These are phyloP conservation scores for Orchestia grillus DNA, from an alignment of 1,140 invertebrate species.

Conservation along the genomic window DNA sequence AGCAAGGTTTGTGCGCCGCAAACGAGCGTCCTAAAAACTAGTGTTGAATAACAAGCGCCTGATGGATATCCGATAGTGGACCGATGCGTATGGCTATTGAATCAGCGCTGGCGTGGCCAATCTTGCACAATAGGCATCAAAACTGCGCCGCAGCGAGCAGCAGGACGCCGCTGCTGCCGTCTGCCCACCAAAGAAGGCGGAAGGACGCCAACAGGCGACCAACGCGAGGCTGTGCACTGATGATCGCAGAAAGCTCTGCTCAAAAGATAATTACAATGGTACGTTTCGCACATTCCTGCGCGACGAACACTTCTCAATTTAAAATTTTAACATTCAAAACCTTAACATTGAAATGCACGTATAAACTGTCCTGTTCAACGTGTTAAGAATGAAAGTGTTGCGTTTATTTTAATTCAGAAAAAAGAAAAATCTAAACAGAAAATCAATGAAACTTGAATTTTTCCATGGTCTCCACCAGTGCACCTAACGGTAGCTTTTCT, in stretches of 20 bases:
- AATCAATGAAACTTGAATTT: too few relatives aligned
- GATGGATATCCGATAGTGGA: slow-evolving; percentile 55
- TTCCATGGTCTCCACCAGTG: too few relatives aligned
- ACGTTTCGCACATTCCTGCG: neutral
- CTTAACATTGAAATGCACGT: neutral
- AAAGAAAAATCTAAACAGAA: too few relatives aligned
- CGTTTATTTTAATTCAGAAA: too few relatives aligned
- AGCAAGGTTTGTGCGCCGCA: neutral
- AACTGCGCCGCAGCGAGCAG: neutral
- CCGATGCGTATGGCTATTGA: slow-evolving; percentile 52
- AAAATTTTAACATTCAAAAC: too few relatives aligned
- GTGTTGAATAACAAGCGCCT: slow-evolving; percentile 48
- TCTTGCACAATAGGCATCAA: slow-evolving; percentile 41
- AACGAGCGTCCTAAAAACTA: slow-evolving; percentile 28
- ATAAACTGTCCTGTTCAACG: neutral
- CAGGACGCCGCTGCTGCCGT: neutral
- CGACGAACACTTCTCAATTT: neutral
- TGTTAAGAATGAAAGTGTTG: too few relatives aligned
- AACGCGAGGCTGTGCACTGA: neutral
- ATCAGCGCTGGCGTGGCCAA: slow-evolving; percentile 49
- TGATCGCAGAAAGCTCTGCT: neutral
- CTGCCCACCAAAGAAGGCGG: neutral
- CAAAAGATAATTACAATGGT: neutral
- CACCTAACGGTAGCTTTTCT: too few relatives aligned
- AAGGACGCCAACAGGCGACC: neutral